Percentiles rank a stretch among this genome's conserved stretches.
These are phyloP conservation scores for Diogma glabrata DNA, from an alignment of 2,888 invertebrate genomes.

Conservation along the genomic window DNA sequence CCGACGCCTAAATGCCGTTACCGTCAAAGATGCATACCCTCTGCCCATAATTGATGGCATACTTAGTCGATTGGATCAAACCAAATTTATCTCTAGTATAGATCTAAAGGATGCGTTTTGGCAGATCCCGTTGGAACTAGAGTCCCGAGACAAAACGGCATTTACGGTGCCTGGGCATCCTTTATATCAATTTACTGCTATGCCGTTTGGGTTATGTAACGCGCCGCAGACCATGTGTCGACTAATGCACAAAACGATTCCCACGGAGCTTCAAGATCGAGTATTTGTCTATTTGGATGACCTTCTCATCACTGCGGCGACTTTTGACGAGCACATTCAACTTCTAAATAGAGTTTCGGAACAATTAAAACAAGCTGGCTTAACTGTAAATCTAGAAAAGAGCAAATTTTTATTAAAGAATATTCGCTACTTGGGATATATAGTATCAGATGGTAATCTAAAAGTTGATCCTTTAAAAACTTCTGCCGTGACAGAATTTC, in stretches of 20 bases:
- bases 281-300: too few species aligned
- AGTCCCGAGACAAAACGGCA: conserved; percentile 20
- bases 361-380: neutral
- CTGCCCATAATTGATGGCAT: conserved; percentile 18
- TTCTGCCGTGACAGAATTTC: conserved; percentile 15
- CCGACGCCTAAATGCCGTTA: conserved; percentile 23
- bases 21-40: conserved; percentile 16
- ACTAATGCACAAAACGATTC: conserved; percentile 19
- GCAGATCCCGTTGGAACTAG: conserved; percentile 15
- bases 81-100: conserved; percentile 20
- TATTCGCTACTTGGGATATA: conserved; percentile 7
- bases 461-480: neutral
- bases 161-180: conserved; percentile 19
- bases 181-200: neutral
- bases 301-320: neutral
- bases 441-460: conserved; percentile 10
- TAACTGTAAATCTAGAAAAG: neutral
- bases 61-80: conserved; percentile 21
- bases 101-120: conserved; percentile 5
- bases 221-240: conserved; percentile 17
- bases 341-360: neutral
- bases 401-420: neutral
- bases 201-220: conserved; percentile 1
- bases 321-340: neutral
- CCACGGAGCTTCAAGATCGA: neutral